phyloP scores from a whole-genome alignment of 2,888 invertebrate genomes.

The Drosophila falleni region DNA sequence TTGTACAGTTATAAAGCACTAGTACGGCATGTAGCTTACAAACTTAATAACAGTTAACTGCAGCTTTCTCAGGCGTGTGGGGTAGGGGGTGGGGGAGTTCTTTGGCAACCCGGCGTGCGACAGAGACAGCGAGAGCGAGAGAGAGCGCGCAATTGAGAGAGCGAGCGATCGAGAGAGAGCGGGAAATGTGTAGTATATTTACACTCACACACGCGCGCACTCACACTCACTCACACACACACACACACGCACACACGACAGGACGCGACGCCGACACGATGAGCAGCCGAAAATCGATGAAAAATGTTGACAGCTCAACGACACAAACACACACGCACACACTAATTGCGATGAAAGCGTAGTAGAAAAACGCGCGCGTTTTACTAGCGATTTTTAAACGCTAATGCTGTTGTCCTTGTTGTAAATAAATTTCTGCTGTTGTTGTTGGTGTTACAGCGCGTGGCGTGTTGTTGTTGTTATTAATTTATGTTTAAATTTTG shows the following conservation, averaged over 20 bases:
- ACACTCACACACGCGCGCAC: slow-evolving; percentile 49
- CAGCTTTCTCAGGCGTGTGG: slow-evolving; percentile 8
- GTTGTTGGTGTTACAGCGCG: slow-evolving; percentile 8
- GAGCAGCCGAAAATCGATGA: slow-evolving; percentile 65
- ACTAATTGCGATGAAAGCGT: not conserved
- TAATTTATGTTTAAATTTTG: slow-evolving; percentile 32
- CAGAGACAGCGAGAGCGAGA: slow-evolving; percentile 32
- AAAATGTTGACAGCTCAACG: slow-evolving; percentile 64
- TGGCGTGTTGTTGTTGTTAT: slow-evolving; percentile 11
- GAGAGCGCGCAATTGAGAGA: slow-evolving; percentile 7
- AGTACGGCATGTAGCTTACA: slow-evolving; percentile 68
- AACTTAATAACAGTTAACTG: slow-evolving; percentile 60
- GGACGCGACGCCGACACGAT: slow-evolving; percentile 40
- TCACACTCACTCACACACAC: slow-evolving; percentile 21
- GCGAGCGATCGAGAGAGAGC: slow-evolving; percentile 17
- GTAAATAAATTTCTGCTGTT: slow-evolving; percentile 23
- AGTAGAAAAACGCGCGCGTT: slow-evolving; percentile 41
- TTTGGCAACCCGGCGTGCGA: slow-evolving; percentile 57
- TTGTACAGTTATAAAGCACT: slow-evolving; percentile 82
- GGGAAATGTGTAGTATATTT: slow-evolving; percentile 48
- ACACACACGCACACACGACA: slow-evolving; percentile 27
- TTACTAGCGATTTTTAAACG: slow-evolving; percentile 6
- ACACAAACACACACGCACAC: slow-evolving; percentile 23
- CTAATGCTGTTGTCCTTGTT: slow-evolving; percentile 39
- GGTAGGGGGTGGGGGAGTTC: slow-evolving; percentile 15